These are phyloP conservation scores for Malthinus seriepunctatus DNA, from an alignment of 2,888 invertebrate genomes.

Conservation along the genomic window DNA sequence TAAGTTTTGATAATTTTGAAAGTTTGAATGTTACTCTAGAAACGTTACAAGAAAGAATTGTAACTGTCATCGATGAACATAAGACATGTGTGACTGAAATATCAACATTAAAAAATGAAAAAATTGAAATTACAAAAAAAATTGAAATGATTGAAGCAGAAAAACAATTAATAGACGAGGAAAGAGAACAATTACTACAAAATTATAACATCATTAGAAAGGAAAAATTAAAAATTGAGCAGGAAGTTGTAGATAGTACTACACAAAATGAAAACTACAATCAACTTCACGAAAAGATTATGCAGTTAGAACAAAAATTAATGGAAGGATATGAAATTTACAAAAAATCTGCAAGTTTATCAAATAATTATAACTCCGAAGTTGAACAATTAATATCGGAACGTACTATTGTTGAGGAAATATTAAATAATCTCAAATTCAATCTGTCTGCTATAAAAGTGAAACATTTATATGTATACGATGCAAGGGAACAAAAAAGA, in stretches of 20 bases:
- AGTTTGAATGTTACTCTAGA: constrained; percentile 36
- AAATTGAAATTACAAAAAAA: constrained; percentile 35
- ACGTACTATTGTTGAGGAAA: constrained; percentile 33
- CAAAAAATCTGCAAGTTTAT: constrained; percentile 31
- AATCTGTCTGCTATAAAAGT: constrained; percentile 31
- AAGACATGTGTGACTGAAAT: constrained; percentile 11
- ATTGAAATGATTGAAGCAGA: constrained; percentile 40
- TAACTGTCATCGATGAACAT: constrained; percentile 10
- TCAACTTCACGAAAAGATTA: constrained; percentile 30
- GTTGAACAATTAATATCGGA: constrained; percentile 31
- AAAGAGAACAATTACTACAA: constrained; percentile 32
- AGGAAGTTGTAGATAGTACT: not conserved
- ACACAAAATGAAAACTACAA: constrained; percentile 9
- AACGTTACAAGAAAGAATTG: constrained; percentile 7
- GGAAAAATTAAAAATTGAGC: constrained; percentile 37
- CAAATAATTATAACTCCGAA: constrained; percentile 21
- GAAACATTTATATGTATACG: constrained; percentile 28
- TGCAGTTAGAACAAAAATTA: constrained; percentile 33
- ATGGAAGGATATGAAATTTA: constrained; percentile 29
- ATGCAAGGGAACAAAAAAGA: constrained; percentile 29
- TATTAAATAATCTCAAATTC: constrained; percentile 30
- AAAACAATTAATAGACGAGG: constrained; percentile 30
- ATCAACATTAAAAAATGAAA: constrained; percentile 36
- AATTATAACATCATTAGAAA: constrained; percentile 44
- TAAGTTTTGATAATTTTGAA: constrained; percentile 13